A percentile compares a stretch with the other conserved stretches of the same genome.
phyloP scores from a whole-genome alignment of 2,888 invertebrate genomes.

The Ectobius pallidus region DNA sequence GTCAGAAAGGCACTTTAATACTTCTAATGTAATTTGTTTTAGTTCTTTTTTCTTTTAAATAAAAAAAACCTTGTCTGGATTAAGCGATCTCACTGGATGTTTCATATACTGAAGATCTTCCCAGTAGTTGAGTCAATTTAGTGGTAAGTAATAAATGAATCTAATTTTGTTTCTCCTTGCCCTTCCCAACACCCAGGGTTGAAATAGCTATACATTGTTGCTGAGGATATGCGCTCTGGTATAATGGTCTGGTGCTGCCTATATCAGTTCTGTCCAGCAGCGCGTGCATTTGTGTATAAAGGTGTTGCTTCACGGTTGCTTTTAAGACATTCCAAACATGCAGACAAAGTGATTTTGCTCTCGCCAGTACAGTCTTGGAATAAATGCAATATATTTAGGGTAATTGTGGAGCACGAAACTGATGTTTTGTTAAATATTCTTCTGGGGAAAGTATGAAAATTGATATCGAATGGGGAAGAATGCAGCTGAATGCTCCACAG shows the following conservation, averaged over 20 bases:
- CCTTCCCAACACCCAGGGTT: conserved; percentile 40
- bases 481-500: conserved; percentile 21
- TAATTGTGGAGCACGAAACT: conserved; percentile 27
- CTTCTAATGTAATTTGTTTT: too few relatives aligned
- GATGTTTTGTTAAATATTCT: conserved; percentile 1
- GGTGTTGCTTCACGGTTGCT: conserved; percentile 37
- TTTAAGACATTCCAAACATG: conserved; percentile 26
- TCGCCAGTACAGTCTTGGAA: conserved; percentile 30
- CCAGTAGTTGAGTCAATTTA: too few relatives aligned
- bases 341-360: conserved; percentile 23
- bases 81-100: too few relatives aligned
- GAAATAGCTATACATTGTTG: conserved; percentile 44
- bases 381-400: conserved; percentile 16
- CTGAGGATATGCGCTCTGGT: conserved; percentile 45
- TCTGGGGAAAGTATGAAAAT: too few relatives aligned
- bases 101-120: too few relatives aligned
- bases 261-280: conserved; percentile 28
- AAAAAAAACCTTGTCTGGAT: too few relatives aligned
- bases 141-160: too few relatives aligned
- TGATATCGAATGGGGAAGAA: background rate
- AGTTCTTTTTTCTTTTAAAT: too few relatives aligned
- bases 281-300: conserved; percentile 37
- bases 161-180: conserved; percentile 35
- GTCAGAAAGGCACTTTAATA: too few relatives aligned
- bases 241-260: conserved; percentile 41